Evolutionary conservation across 2,888 invertebrate species (phyloP).

Genomic region (Plebejus argus): DNA sequence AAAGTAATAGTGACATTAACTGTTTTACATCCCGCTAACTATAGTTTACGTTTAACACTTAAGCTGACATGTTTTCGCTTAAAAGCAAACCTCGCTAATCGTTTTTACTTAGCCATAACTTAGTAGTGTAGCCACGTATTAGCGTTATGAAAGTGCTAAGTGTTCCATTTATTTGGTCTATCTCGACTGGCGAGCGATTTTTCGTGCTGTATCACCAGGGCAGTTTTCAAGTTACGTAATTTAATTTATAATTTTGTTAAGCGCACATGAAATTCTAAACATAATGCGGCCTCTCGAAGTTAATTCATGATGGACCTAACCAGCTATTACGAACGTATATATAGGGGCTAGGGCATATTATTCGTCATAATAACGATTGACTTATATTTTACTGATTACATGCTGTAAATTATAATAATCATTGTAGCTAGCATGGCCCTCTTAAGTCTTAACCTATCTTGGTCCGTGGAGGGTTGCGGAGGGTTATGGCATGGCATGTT

Average conservation of each 20-base stretch:
- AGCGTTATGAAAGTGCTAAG: constrained; percentile 20
- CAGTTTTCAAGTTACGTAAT: not conserved
- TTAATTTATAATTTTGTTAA: not conserved
- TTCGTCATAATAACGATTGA: no score
- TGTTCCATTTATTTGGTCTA: constrained; percentile 14
- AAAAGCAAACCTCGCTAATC: constrained; percentile 17
- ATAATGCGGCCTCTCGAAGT: not conserved
- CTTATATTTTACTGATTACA: no score
- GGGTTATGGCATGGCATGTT: no score
- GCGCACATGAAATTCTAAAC: not conserved
- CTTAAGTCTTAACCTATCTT: no score
- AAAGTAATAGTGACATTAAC: not conserved
- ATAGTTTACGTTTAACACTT: constrained; percentile 33
- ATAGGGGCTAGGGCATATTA: no score
- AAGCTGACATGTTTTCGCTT: constrained; percentile 33
- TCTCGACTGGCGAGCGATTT: not conserved
- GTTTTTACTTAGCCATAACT: constrained; percentile 19
- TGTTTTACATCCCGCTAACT: not conserved
- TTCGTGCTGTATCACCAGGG: not conserved
- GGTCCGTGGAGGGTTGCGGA: no score
- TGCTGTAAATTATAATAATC: no score
- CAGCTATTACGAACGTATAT: no score
- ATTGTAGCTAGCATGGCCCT: no score
- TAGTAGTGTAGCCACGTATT: constrained; percentile 9
- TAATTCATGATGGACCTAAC: no score